phyloP scores from a whole-genome alignment of 2,888 invertebrate species.

The Acrobasis consociella region DNA sequence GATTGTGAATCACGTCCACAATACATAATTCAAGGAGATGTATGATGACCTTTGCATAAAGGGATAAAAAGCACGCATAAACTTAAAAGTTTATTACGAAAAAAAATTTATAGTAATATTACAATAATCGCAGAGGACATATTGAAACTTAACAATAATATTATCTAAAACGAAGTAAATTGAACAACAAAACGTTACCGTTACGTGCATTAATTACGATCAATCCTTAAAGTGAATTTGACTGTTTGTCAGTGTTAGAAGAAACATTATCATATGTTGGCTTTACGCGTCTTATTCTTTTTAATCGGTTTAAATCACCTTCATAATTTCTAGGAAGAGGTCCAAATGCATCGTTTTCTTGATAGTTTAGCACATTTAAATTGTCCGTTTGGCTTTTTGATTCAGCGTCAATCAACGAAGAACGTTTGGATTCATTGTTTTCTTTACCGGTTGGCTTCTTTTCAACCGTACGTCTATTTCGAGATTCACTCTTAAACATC shows the following conservation, averaged over 20 bases:
- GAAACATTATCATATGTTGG: slow-evolving; percentile 40
- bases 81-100: slow-evolving; percentile 7
- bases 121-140: slow-evolving; percentile 34
- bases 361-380: slow-evolving; percentile 51
- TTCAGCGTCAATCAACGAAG: slow-evolving; percentile 40
- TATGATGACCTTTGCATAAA: no score
- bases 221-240: slow-evolving; percentile 31
- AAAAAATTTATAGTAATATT: slow-evolving; percentile 17
- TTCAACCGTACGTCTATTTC: slow-evolving; percentile 52
- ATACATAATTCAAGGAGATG: no score
- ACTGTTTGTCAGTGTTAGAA: slow-evolving; percentile 26
- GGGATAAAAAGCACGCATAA: neutral
- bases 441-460: slow-evolving; percentile 23
- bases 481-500: slow-evolving; percentile 58
- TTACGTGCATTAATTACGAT: slow-evolving; percentile 35
- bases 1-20: no score
- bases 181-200: slow-evolving; percentile 41
- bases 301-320: slow-evolving; percentile 61
- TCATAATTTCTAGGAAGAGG: slow-evolving; percentile 57
- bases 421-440: slow-evolving; percentile 34
- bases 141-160: slow-evolving; percentile 55
- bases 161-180: slow-evolving; percentile 42
- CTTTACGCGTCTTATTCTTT: slow-evolving; percentile 68
- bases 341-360: slow-evolving; percentile 65
- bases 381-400: slow-evolving; percentile 42